phyloP scores from a whole-genome alignment of 2,888 invertebrate species.

The Chymomyza amoena region DNA sequence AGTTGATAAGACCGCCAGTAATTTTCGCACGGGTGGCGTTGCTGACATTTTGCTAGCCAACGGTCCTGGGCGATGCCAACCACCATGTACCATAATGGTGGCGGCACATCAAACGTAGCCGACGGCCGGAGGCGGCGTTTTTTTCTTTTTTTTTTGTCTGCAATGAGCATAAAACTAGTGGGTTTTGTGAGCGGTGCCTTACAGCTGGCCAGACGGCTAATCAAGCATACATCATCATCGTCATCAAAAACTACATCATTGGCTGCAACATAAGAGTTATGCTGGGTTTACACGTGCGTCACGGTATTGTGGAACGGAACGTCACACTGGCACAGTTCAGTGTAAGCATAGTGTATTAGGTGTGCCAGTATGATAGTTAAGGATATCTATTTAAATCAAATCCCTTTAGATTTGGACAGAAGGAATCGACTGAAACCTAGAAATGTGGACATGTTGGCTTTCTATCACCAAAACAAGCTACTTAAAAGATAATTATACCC shows the following conservation, averaged over 20 bases:
- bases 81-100: neutral
- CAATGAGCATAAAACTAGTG: neutral
- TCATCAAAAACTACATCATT: neutral
- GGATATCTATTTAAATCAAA: too few species aligned
- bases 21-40: neutral
- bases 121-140: neutral
- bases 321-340: too few species aligned
- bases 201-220: neutral
- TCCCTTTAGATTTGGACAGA: too few species aligned
- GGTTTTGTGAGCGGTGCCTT: neutral
- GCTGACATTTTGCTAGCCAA: constrained; percentile 6
- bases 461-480: too few species aligned
- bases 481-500: too few species aligned
- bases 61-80: neutral
- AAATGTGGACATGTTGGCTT: too few species aligned
- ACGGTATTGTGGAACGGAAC: too few species aligned
- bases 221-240: neutral
- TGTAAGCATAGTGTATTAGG: too few species aligned
- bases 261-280: neutral
- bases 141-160: neutral
- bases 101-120: neutral
- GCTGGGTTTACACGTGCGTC: too few species aligned
- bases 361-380: too few species aligned
- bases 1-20: constrained; percentile 5
- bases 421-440: too few species aligned